Evolutionary conservation across 2,888 invertebrate species (phyloP).

Genomic region (Rhagonycha lutea): DNA sequence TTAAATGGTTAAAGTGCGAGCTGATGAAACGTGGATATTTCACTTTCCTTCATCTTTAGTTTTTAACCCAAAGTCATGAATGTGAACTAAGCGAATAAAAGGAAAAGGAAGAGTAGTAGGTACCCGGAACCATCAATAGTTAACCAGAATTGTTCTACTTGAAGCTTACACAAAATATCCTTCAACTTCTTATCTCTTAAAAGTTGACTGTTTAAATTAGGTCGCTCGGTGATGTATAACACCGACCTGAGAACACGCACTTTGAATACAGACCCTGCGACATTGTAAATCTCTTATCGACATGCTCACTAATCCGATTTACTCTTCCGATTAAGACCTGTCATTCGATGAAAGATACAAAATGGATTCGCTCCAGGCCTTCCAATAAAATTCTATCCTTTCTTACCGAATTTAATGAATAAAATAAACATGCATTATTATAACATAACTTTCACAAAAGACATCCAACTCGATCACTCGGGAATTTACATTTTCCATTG

Average conservation of each 20-base stretch:
- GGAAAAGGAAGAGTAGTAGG: constrained; percentile 6
- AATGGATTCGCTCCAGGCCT: constrained; percentile 10
- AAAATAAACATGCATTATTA: neutral
- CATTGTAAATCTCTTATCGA: constrained; percentile 16
- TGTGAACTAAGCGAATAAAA: constrained; percentile 9
- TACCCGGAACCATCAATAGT: constrained; percentile 11
- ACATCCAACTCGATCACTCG: constrained; percentile 9
- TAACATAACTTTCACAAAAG: constrained; percentile 1
- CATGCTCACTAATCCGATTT: constrained; percentile 19
- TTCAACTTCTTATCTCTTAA: constrained; percentile 11
- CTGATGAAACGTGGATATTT: constrained; percentile 25
- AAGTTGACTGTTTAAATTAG: constrained; percentile 12
- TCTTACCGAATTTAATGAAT: constrained; percentile 5
- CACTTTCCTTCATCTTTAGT: constrained; percentile 25
- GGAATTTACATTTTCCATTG: constrained; percentile 9
- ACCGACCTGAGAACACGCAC: constrained; percentile 14
- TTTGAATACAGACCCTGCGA: constrained; percentile 16
- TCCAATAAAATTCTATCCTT: neutral
- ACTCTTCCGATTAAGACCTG: constrained; percentile 15
- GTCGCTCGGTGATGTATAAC: constrained; percentile 15
- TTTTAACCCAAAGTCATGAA: constrained; percentile 27
- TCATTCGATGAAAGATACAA: constrained; percentile 15
- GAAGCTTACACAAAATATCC: neutral
- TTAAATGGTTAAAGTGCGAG: constrained; percentile 27
- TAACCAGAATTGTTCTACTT: constrained; percentile 17